These are phyloP conservation scores for Chondrilla cf. caribensis DNA, from an alignment of 37 sponge, comb jelly and placozoan species.

Conservation along the genomic window DNA sequence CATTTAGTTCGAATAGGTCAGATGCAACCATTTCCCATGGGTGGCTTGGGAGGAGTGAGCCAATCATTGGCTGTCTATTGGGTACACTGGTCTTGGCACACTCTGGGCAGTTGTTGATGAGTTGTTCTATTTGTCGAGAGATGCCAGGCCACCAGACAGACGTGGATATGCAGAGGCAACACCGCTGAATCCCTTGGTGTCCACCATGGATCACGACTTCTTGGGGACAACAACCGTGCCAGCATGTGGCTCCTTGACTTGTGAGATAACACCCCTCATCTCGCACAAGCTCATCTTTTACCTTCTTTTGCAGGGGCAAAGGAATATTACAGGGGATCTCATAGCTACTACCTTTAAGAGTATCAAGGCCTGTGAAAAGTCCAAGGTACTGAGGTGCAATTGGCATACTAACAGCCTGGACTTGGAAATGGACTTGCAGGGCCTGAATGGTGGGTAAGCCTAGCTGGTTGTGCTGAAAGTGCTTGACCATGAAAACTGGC, in stretches of 20 bases:
- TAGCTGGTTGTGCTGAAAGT: slow-evolving; percentile 6
- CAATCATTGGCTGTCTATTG: no score
- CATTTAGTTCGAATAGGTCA: no score
- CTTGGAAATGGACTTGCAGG: not conserved
- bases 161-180: no score
- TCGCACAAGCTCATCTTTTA: not conserved
- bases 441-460: slow-evolving; percentile 20
- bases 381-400: not conserved
- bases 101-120: no score
- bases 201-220: no score
- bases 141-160: no score
- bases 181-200: no score
- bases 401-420: not conserved
- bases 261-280: not conserved
- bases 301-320: not conserved
- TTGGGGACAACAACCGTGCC: no score
- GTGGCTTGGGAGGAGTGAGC: no score
- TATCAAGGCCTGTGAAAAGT: slow-evolving; percentile 14
- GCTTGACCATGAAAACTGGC: slow-evolving; percentile 13
- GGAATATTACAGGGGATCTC: not conserved
- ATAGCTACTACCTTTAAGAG: not conserved
- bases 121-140: no score
- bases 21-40: no score
- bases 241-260: not conserved
- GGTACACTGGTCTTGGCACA: no score